A percentile compares a stretch with the other conserved stretches of the same genome.
These are phyloP conservation scores for Acinonyx jubatus DNA, from an alignment of 2,113 vertebrate species.

Conservation along the genomic window DNA sequence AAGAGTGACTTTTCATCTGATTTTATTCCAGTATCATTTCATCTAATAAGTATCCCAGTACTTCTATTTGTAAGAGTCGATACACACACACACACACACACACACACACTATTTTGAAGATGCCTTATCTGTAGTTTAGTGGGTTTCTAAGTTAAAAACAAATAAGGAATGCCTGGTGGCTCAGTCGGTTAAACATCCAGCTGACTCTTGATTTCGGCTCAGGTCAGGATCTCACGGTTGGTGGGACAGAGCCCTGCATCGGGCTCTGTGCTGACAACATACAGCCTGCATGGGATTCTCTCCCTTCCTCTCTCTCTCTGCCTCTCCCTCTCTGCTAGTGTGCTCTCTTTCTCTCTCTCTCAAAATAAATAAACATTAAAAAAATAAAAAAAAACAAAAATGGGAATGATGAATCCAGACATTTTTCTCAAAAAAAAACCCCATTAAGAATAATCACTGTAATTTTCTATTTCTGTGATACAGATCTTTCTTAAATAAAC, in stretches of 20 bases:
- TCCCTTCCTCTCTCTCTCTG: too few species aligned
- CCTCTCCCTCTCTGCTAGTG: too few species aligned
- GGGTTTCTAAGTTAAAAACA: not conserved
- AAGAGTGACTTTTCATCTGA: not conserved
- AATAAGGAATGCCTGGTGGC: too few species aligned
- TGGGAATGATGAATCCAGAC: not conserved
- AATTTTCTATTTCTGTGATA: not conserved
- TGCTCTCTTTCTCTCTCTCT: too few species aligned
- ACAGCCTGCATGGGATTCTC: too few species aligned
- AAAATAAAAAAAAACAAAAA: not conserved
- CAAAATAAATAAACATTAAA: too few species aligned
- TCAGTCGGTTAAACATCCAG: too few species aligned
- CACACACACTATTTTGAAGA: not conserved
- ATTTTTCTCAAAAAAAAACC: not conserved
- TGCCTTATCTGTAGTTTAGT: not conserved
- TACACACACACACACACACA: not conserved
- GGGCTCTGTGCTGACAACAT: too few species aligned
- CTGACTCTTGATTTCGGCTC: too few species aligned
- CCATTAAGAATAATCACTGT: not conserved
- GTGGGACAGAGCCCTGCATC: too few species aligned
- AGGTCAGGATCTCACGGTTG: too few species aligned
- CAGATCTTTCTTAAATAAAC: not conserved
- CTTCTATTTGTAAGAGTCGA: not conserved
- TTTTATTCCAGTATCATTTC: not conserved
- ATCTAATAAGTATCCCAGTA: not conserved